Evolutionary conservation across 2,113 vertebrate species (phyloP).

Genomic region (Mastomys natalensis): DNA sequence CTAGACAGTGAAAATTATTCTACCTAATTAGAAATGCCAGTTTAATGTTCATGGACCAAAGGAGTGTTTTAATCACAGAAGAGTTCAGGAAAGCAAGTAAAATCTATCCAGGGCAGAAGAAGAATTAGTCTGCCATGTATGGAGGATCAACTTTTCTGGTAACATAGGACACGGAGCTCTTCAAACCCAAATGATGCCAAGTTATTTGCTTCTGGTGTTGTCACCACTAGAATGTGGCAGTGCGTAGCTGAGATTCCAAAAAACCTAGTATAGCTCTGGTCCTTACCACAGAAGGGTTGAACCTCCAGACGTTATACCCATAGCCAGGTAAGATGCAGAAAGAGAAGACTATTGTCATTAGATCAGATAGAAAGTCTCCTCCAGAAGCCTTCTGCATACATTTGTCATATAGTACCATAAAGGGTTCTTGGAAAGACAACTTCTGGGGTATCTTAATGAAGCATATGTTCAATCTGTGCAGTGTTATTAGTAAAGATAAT

Average conservation of each 20-base stretch:
- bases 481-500: not conserved
- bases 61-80: slow-evolving; percentile 1
- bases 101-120: not conserved
- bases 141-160: not conserved
- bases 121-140: not conserved
- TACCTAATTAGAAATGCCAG: slow-evolving; percentile 62
- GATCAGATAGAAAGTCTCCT: not conserved
- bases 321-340: not conserved
- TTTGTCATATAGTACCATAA: not conserved
- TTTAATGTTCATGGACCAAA: slow-evolving; percentile 58
- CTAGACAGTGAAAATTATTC: slow-evolving; percentile 10
- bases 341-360: not conserved
- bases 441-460: not conserved
- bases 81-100: slow-evolving; percentile 21
- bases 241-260: not conserved
- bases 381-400: not conserved
- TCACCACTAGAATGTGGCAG: not conserved
- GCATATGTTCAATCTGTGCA: not conserved
- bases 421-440: not conserved
- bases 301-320: not conserved
- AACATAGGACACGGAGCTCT: not conserved
- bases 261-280: not conserved
- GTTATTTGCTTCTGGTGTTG: not conserved
- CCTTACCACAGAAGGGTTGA: not conserved
- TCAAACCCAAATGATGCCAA: not conserved